These are phyloP conservation scores for Drosophila tristis DNA, from an alignment of 1,140 invertebrate genomes.

Conservation along the genomic window DNA sequence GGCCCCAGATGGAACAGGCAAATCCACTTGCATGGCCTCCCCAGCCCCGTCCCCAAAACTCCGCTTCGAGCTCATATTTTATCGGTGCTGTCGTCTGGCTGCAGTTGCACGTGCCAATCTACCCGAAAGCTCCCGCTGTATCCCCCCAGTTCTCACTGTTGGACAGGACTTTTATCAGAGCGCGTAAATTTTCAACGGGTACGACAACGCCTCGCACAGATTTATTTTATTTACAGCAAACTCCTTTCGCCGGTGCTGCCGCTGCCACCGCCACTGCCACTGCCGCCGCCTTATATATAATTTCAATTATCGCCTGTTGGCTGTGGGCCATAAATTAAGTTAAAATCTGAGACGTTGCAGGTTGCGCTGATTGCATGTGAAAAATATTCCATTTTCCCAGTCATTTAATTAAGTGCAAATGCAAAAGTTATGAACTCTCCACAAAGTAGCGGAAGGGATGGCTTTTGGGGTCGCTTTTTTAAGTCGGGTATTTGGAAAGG, in stretches of 20 bases:
- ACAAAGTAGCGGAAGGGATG: background rate
- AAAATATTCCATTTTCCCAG: constrained; percentile 51
- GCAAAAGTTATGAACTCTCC: constrained; percentile 42
- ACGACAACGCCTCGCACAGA: constrained; percentile 59
- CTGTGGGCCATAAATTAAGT: constrained; percentile 73
- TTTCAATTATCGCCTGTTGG: constrained; percentile 81
- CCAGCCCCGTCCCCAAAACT: constrained; percentile 3
- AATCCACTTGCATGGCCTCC: constrained; percentile 40
- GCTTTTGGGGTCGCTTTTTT: no score
- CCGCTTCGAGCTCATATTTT: constrained; percentile 62
- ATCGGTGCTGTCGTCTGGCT: constrained; percentile 67
- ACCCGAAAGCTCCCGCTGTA: background rate
- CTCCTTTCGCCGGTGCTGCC: background rate
- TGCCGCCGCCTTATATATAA: constrained; percentile 60
- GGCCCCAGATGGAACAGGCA: constrained; percentile 17
- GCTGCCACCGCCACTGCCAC: constrained; percentile 27
- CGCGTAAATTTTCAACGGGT: constrained; percentile 65
- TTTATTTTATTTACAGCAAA: constrained; percentile 74
- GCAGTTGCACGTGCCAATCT: constrained; percentile 71
- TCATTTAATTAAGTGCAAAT: constrained; percentile 71
- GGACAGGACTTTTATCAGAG: constrained; percentile 59
- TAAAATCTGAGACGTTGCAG: constrained; percentile 52
- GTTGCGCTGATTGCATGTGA: constrained; percentile 65
- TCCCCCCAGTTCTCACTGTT: constrained; percentile 7
- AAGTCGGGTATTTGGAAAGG: no score